Conservation (phyloP, 2,113 vertebrate species). For the Pleuronectes platessa region DNA sequence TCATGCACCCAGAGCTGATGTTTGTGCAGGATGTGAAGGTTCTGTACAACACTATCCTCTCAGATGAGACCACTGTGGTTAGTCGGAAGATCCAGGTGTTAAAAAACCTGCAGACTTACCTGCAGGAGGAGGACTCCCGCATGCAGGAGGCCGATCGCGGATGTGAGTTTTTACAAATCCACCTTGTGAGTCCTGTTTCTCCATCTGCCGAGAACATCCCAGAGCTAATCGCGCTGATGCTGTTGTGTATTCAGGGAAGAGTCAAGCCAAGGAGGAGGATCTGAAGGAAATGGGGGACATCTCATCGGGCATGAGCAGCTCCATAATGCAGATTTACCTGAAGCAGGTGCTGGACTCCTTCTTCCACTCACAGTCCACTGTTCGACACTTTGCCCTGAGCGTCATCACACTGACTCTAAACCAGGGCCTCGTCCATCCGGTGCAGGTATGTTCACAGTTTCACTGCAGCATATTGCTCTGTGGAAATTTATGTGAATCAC, state of each 20-base stretch:
- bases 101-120: slow-evolving; percentile 97
- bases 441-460: slow-evolving; percentile 86
- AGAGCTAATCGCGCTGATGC: neutral
- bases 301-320: slow-evolving; percentile 99
- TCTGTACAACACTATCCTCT: slow-evolving; percentile 93
- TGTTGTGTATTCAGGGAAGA: slow-evolving; percentile 89
- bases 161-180: slow-evolving; percentile 85
- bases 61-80: slow-evolving; percentile 89
- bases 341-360: slow-evolving; percentile 99
- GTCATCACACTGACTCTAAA: slow-evolving; percentile 96
- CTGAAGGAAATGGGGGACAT: slow-evolving; percentile 99
- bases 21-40: slow-evolving; percentile 96
- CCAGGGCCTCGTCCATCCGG: slow-evolving; percentile 97
- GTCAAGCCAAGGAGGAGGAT: slow-evolving; percentile 94
- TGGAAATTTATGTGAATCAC: neutral
- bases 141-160: slow-evolving; percentile 98
- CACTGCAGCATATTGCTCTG: neutral
- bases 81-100: slow-evolving; percentile 96
- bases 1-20: slow-evolving; percentile 96
- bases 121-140: slow-evolving; percentile 97
- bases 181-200: neutral
- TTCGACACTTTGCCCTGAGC: slow-evolving; percentile 94
- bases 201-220: neutral
- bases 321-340: slow-evolving; percentile 99
- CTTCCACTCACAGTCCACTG: slow-evolving; percentile 94